Base-by-base conservation (phyloP, 2,888 invertebrate genomes). In the Lasioglossum oenotherae region DNA sequence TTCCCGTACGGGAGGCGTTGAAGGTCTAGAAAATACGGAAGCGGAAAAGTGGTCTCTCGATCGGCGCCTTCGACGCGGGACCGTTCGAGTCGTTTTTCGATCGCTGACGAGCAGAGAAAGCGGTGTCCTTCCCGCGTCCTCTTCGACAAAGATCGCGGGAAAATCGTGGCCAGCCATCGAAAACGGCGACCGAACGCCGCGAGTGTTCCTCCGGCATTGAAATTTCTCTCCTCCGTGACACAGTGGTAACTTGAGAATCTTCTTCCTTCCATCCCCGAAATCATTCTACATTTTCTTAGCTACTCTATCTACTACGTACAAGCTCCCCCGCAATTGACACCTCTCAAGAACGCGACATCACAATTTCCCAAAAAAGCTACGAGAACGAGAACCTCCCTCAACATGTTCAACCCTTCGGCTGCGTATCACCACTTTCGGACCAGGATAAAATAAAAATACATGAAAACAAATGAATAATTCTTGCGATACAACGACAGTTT, bases 21-120 rank as follows among this genome's bases (percentile, higher is more conserved):
- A 67, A 69, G 81, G 73, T 27, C 77, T 78, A 64, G 73, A 35
- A 81, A 31, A 81, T 35, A 60, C 49, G 64, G 72, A 69, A 60
- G 78, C 73, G 75, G 72, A 64, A 67, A 72, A 72, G 41, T 41
- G 41, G 60, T 73, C 46, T 31, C 67, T 64, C 46, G 49, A 74
- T 75, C 73, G 46, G 31, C 74, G 46, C 19, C 83, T 53, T 81
- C 83, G 78, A 81, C 80, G 41, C 69, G 49, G n/a, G 35, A 69
- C 57, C 46, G 53, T 74, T 23, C 73, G 73, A 69, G 73, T 49
- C 74, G 76, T 69, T 53, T 38, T 27, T 44, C n/a, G 64, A 44
- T 44, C 19, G 49, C 53, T 57, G 86, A 71, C 83, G 53, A 46
- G 75, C 67, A 44, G 69, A 82, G 71, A 87, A 84, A 84, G 73